Base-by-base conservation (phyloP, 2,888 invertebrate species). In the Acrocyrtus sp. region DNA sequence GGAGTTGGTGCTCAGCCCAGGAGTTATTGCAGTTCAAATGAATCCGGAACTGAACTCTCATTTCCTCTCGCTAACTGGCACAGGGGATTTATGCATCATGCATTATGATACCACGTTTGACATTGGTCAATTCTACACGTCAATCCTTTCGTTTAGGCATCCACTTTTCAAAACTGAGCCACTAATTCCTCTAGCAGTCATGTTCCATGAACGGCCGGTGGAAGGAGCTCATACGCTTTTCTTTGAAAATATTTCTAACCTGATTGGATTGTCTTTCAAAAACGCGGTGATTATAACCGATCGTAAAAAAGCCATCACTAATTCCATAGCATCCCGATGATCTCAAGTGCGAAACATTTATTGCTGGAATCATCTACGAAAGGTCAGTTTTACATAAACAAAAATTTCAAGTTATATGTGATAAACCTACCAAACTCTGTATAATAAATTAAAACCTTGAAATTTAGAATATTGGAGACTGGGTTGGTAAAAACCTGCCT, bases 61-160 rank as follows among this genome's bases (percentile, higher is more conserved):
- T 17, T 47, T 47, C 17, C 5, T 6, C 47, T 47, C 12, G 6
- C n/a, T 47, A 6, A n/a, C 6, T 12, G n/a, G 47, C 6, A 5
- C 6, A 5, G 6, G 6, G 10, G 17, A 10, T 47, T 5, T 17
- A 6, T 6, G 5, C 47, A 17, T 47, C 6, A 12, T 47, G 19
- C 47, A 47, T 17, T 47, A 47, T 47, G 47, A 47, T 17, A 47
- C 47, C n/a, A 47, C 47, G n/a, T 47, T 47, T 17, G 47, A 47
- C 47, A 17, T 47, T 8, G 47, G 47, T 12, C 12, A 10, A 5
- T 47, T 47, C n/a, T 47, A 12, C 17, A 47, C 47, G 12, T 47
- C 47, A 17, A 47, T 47, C n/a, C 19, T 47, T 8, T 47, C 47
- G 6, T 17, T 47, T 5, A 10, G 47, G 17, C 10, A 47, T 17